Conservation (phyloP, 2,113 vertebrate genomes). For the Polyodon spathula region DNA sequence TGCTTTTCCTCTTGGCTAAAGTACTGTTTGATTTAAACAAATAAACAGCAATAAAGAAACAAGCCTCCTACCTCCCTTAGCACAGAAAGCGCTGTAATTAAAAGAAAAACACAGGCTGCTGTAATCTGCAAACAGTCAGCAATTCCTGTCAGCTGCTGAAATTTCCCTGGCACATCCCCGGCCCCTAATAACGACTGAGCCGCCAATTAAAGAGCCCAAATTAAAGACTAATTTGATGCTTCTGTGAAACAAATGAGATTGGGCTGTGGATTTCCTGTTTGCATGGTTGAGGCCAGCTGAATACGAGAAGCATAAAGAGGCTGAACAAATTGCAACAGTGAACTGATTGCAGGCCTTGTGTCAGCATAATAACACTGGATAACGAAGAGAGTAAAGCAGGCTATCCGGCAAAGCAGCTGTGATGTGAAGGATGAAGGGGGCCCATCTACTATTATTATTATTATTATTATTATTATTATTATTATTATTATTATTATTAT, state of each 20-base stretch:
- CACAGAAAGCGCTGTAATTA: slow-evolving; percentile 20
- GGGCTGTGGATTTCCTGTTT: background rate
- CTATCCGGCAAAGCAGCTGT: too few relatives aligned
- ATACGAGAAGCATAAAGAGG: too few relatives aligned
- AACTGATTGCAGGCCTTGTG: too few relatives aligned
- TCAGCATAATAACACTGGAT: too few relatives aligned
- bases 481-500: too few relatives aligned
- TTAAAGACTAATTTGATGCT: slow-evolving; percentile 17
- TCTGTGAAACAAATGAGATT: slow-evolving; percentile 8
- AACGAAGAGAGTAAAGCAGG: too few relatives aligned
- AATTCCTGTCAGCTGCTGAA: slow-evolving; percentile 7
- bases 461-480: too few relatives aligned
- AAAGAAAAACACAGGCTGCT: slow-evolving; percentile 7
- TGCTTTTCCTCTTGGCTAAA: too few relatives aligned
- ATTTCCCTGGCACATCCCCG: slow-evolving; percentile 9
- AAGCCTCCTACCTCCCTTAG: slow-evolving; percentile 2
- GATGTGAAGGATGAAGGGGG: too few relatives aligned
- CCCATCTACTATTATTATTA: too few relatives aligned
- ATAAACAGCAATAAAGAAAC: background rate
- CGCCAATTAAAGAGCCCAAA: slow-evolving; percentile 16
- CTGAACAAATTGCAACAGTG: too few relatives aligned
- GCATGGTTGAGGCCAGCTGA: background rate
- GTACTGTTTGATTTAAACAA: too few relatives aligned
- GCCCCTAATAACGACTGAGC: slow-evolving; percentile 13
- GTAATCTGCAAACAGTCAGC: slow-evolving; percentile 16